Evolutionary conservation across 2,797 vertebrate genomes (phyloP).

Genomic region (Netta rufina): DNA sequence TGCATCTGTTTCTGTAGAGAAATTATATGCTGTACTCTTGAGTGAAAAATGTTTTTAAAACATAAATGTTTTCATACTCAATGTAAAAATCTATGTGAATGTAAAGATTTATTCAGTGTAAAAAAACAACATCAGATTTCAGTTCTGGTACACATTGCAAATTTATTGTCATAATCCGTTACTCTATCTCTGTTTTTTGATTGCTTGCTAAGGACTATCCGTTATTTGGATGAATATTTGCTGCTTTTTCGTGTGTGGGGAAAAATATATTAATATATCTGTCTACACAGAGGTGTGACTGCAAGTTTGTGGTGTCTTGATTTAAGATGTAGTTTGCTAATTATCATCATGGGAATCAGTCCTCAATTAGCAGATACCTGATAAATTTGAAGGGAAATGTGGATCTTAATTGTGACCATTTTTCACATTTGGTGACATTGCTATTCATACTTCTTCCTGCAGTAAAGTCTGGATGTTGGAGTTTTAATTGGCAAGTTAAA

Average conservation of each 20-base stretch:
- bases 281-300: not conserved
- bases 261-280: not conserved
- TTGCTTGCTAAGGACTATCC: not conserved
- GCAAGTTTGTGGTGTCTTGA: not conserved
- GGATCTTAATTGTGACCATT: not conserved
- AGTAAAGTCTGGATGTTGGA: not conserved
- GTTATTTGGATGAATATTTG: not conserved
- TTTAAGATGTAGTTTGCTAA: not conserved
- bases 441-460: too few species aligned
- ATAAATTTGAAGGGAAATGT: not conserved
- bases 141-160: not conserved
- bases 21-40: not conserved
- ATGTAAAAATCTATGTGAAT: not conserved
- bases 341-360: not conserved
- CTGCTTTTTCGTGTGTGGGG: not conserved
- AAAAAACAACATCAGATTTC: not conserved
- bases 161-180: not conserved
- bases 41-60: not conserved
- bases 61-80: not conserved
- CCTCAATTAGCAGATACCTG: not conserved
- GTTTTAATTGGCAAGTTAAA: not conserved
- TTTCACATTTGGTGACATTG: not conserved
- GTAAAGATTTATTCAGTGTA: not conserved
- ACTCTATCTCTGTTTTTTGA: not conserved
- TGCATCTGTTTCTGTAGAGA: not conserved